Evolutionary conservation across 2,888 invertebrate genomes (phyloP), one percentile per base, ranked within the genome.

Genomic region (Pollenia angustigena): DNA sequence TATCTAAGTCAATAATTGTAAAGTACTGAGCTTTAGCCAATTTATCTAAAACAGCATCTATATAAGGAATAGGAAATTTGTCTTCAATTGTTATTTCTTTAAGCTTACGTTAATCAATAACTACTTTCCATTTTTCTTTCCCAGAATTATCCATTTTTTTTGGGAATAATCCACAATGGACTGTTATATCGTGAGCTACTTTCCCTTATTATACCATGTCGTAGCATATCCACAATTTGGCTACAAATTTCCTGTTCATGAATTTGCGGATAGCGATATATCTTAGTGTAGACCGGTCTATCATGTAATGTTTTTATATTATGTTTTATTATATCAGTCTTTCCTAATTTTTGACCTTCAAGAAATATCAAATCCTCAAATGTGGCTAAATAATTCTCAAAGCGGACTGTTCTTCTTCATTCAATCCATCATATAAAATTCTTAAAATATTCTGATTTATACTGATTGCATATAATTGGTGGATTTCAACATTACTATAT

Each of bases 331-430:
- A 81, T 11, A 18, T 56, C 32, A 8, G 81, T 81, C 8, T 50
- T 42, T 6, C 23, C 66, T 50, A 81, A 74, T 6, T 1, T 12
- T 12, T 81, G 64, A 12, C 81, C 81, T 12, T 81, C 74, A 9
- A 4, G 0, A 66, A 42, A 74, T 58, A 81, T 48, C 12, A 74
- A 58, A 50, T 81, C 81, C 1, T 10, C 9, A 11, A 18, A 71
- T 2, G 50, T 52, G 4, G 18, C 7, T 42, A 69, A 68, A 79
- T 50, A 14, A 52, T 71, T 1, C 60, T 18, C 12, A 80, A 32
- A 46, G 44, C 54, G 1, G 4, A 8, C 6, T 32, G 1, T 54
- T 82, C 81, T 32, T 60, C 62, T 18, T 1, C 16, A 75, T 75
- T 75, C 9, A 75, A 69, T 8, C 40, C 75, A 4, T 68, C 16